Base-by-base conservation (phyloP, 64 coral and sea anemone genomes). In the Montipora cactus region DNA sequence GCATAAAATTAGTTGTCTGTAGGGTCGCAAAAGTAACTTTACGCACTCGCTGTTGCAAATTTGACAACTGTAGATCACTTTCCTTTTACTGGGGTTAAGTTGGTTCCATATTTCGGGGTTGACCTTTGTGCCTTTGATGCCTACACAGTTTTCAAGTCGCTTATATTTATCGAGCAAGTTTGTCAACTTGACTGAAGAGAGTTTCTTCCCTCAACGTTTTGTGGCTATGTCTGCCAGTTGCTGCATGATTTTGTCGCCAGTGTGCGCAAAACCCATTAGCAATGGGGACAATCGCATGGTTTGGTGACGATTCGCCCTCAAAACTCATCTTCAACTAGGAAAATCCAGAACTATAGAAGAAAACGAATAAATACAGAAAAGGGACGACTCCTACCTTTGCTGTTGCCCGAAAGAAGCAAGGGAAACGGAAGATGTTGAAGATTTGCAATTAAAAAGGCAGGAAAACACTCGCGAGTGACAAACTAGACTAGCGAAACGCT, bases 271-370 rank as follows among this genome's bases (percentile, higher is more conserved):
- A 57, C 6, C 53, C 3, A 5, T 57, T 57, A 57, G 53, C 53
- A 57, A 57, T 80, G 78, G 78, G 48, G 78, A 80, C 78, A 80
- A 80, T 49, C 78, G 49, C 78, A 80, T 80, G 78, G 49, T 80
- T 55, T 80, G 78, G 47, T 80, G 78, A 80, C 49, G 78, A 80
- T 80, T 80, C 78, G 49, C 78, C 78, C 55, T 55, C 78, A 80
- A 49, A 4, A 80, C 49, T 80, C 78, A 80, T 37, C 37, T 37
- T 37, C 37, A 37, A 37, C 37, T 37, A 2, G 37, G 37, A 37
- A 37, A 37, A 37, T 37, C 37, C 37, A 37, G 37, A 37, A 37
- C 37, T 37, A 2, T 37, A 37, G 37, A 37, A 2, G 37, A 37
- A 37, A 37, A 37, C 37, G 37, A 37, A 37, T 2, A 37, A 37